phyloP scores from a whole-genome alignment of 2,113 vertebrate species.

The Pogonocichla stellata region DNA sequence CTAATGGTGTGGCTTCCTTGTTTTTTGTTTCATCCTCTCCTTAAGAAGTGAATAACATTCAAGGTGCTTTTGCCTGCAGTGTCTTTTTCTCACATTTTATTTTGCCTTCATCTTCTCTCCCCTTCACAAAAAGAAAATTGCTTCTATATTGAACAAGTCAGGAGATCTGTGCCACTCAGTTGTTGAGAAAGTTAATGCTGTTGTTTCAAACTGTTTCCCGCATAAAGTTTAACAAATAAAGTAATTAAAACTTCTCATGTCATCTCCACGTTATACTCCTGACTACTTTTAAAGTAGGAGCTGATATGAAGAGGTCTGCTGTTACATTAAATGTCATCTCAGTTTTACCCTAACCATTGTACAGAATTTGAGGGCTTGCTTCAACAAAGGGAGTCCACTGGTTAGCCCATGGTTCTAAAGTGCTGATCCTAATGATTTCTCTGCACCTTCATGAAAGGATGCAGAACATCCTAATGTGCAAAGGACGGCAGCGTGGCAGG shows the following conservation, averaged over 20 bases:
- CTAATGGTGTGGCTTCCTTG: neutral
- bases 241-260: neutral
- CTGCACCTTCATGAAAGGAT: neutral
- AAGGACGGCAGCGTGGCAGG: neutral
- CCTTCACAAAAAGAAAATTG: neutral
- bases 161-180: neutral
- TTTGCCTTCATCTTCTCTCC: neutral
- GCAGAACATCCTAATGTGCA: neutral
- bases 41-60: neutral
- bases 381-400: neutral
- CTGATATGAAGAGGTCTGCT: neutral
- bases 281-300: neutral
- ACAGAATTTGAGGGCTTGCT: neutral
- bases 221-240: neutral
- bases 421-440: neutral
- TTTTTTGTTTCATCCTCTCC: neutral
- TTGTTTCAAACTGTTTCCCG: neutral
- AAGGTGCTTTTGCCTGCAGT: neutral
- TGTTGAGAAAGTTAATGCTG: neutral
- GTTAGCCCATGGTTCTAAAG: neutral
- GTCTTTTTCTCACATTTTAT: neutral
- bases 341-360: neutral
- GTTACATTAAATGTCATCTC: neutral
- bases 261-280: neutral
- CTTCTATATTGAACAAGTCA: neutral